phyloP scores from a whole-genome alignment of 1,140 invertebrate species.

The Drosophila bocqueti region DNA sequence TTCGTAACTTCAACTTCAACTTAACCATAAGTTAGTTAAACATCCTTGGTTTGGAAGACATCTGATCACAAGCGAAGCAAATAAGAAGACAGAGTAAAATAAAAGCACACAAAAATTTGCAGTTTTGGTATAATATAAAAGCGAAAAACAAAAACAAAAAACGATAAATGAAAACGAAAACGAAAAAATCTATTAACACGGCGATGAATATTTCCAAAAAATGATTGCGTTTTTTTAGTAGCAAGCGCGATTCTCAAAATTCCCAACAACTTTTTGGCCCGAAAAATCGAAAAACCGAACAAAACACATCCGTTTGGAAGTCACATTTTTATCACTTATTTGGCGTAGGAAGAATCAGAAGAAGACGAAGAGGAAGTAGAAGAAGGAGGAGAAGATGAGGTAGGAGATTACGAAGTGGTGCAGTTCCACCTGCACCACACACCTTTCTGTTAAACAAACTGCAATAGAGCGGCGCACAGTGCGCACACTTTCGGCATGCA shows the following conservation, averaged over 20 bases:
- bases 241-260: conserved; percentile 82
- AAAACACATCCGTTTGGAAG: conserved; percentile 56
- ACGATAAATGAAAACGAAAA: conserved; percentile 36
- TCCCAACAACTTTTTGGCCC: conserved; percentile 56
- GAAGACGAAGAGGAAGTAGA: conserved; percentile 25
- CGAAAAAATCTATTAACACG: conserved; percentile 24
- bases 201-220: conserved; percentile 45
- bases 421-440: conserved; percentile 24
- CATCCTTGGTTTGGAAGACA: conserved; percentile 81
- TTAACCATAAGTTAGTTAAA: conserved; percentile 74
- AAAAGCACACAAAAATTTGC: conserved; percentile 67
- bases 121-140: conserved; percentile 63
- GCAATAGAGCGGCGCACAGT: conserved; percentile 68
- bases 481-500: conserved; percentile 67
- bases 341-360: conserved; percentile 65
- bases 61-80: conserved; percentile 79
- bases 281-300: conserved; percentile 34
- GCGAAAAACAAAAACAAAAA: conserved; percentile 31
- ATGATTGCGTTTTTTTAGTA: conserved; percentile 82
- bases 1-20: conserved; percentile 63
- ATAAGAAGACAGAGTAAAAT: conserved; percentile 26
- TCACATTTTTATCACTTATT: conserved; percentile 84
- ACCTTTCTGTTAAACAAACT: conserved; percentile 67
- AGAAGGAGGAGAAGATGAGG: conserved; percentile 17
- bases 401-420: conserved; percentile 39